Evolutionary conservation across 2,888 invertebrate genomes (phyloP).

Genomic region (Latrodectus hesperus): DNA sequence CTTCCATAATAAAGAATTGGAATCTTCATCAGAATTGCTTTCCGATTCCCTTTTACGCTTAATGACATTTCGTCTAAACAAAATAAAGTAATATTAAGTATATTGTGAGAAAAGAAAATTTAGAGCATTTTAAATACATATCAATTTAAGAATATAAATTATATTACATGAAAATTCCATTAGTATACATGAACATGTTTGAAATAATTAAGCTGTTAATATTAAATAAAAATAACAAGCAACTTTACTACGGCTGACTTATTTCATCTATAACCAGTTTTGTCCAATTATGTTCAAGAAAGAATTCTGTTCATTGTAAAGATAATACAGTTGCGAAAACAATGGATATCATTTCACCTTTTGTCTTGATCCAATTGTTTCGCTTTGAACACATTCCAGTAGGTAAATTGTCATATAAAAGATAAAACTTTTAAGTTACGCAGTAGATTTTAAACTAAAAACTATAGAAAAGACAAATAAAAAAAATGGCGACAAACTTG

Average conservation of each 20-base stretch:
- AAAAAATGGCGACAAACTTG: no score
- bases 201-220: neutral
- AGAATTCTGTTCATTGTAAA: no score
- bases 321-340: no score
- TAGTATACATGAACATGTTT: neutral
- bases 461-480: no score
- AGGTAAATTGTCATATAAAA: no score
- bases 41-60: slow-evolving; percentile 44
- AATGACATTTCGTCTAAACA: slow-evolving; percentile 10
- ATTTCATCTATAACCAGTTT: neutral
- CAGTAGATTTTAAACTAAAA: no score
- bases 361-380: no score
- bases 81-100: neutral
- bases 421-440: no score
- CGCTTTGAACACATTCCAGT: no score
- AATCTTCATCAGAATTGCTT: slow-evolving; percentile 33
- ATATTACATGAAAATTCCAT: neutral
- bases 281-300: no score
- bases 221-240: neutral
- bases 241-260: neutral
- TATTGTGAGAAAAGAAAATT: neutral
- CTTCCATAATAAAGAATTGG: slow-evolving; percentile 42
- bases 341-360: no score
- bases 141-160: neutral
- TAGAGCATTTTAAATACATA: neutral